Percentiles rank a stretch among this genome's conserved stretches.
Conservation (phyloP, 2,888 invertebrate species). For the Eurytoma californica region DNA sequence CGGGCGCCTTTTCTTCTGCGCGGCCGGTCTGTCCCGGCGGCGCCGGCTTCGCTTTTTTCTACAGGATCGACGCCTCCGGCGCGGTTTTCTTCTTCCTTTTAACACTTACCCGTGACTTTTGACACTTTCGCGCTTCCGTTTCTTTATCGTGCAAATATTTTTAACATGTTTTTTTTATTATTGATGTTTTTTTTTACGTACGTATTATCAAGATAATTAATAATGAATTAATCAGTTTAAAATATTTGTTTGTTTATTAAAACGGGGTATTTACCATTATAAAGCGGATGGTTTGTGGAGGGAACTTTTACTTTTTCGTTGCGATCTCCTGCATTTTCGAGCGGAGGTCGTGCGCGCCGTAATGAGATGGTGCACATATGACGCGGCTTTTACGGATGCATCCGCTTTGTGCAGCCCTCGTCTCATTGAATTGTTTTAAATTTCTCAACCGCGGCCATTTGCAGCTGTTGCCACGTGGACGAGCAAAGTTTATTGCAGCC, state of each 20-base stretch:
- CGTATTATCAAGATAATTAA: no score
- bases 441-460: not conserved
- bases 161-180: no score
- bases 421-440: not conserved
- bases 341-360: not conserved
- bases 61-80: not conserved
- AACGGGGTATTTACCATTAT: not conserved
- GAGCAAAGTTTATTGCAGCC: no score
- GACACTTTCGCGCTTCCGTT: no score
- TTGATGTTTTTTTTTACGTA: no score
- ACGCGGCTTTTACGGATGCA: not conserved
- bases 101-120: not conserved
- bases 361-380: conserved; percentile 17
- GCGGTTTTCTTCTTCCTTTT: conserved; percentile 9
- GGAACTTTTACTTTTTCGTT: not conserved
- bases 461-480: no score
- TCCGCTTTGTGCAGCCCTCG: no score
- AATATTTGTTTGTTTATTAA: not conserved
- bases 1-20: conserved; percentile 2
- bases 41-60: not conserved
- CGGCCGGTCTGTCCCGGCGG: no score
- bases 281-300: not conserved
- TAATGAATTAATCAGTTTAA: no score
- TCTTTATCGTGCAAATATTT: no score
- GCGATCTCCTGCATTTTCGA: not conserved